Base-by-base conservation (phyloP, 2,113 vertebrate species). In the Lepus americanus region DNA sequence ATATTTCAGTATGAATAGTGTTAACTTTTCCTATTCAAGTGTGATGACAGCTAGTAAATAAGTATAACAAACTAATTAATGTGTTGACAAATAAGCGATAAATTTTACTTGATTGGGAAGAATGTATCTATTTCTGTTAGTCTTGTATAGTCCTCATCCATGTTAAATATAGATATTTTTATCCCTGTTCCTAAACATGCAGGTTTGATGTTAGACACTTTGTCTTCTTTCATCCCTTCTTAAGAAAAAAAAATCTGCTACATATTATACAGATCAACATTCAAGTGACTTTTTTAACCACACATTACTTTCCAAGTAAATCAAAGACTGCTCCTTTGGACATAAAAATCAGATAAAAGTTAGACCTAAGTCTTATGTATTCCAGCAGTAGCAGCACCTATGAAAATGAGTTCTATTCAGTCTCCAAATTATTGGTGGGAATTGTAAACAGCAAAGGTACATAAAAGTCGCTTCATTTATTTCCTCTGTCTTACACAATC, bases 181-280 rank as follows among this genome's bases (percentile, higher is more conserved):
- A 14, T 67, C 6, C 33, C 3, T 59, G 25, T 95, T 23, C 11
- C 9, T 49, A 82, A 27, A 29, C 1, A 5, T 44, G 22, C 61
- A 87, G 33, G 12, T 87, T 64, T 53, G 25, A 63, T 55, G 14
- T 51, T 59, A 59, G 55, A 64, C 1, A 70, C 12, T 29, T 70
- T 33, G 27, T 70, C 19, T 70, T 9, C 39, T 27, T 63, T 88
- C 39, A 20, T 80, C 73, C 20, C 9, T 33, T 17, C 27, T 27
- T 63, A 22, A 90, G 17, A 93, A n/a, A 86, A 80, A 81, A 86
- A 25, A 53, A 79, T 89, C 27, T 79, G 22, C 14, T 55, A 66
- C 23, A 33, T 49, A 29, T 31, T 59, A 61, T 9, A 13, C 23
- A 78, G 9, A 66, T 78, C 49, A 31, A 85, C 13, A 22, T 11